Base-by-base conservation (phyloP, 2,113 vertebrate genomes). In the Alethe castanea region DNA sequence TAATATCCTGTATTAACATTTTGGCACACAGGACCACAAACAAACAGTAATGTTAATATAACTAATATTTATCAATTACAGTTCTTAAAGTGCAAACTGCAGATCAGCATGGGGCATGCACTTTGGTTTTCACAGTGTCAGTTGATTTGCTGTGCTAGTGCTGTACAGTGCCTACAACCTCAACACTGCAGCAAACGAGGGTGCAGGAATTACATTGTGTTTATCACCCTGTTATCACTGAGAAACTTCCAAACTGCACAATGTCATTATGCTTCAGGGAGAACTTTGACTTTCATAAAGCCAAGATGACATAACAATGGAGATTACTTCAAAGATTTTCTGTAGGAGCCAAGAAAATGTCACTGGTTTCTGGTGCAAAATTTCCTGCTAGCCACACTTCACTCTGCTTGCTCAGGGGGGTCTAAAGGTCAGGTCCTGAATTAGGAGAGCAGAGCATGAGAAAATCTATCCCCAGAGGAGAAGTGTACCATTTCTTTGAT, bases 251-350 rank as follows among this genome's bases (percentile, higher is more conserved):
- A 60, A 57, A 59, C 72, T 86, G 23, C 38, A 67, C 25, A 50
- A 36, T 61, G 62, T 78, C 50, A 16, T 74, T 67, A 40, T 78
- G 52, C 40, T 73, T 81, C 47, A 64, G 60, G 20, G 33, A 94
- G 93, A 94, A 95, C 96, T 97, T 97, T 96, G 95, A 81, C 86
- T 93, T 96, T 92, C 52, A 84, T 93, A 86, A 90, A 86, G 64
- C 28, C 42, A 74, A 60, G 40, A 38, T 86, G 67, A 77, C 67
- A 10, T 85, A 90, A 95, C 54, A 90, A 59, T 74, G 36, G 31
- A 69, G 90, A 73, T 85, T 87, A 62, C 57, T 87, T 69, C 3
- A 7, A 54, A 71, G 40, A 38, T 76, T 61, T 86, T 88, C 69
- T 53, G 2, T 33, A 45, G 60, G 7, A 83, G 44, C 52, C 50